Percentiles rank a stretch among this genome's conserved stretches.
Conservation (phyloP, 2,113 vertebrate species). For the Jaculus jaculus region DNA sequence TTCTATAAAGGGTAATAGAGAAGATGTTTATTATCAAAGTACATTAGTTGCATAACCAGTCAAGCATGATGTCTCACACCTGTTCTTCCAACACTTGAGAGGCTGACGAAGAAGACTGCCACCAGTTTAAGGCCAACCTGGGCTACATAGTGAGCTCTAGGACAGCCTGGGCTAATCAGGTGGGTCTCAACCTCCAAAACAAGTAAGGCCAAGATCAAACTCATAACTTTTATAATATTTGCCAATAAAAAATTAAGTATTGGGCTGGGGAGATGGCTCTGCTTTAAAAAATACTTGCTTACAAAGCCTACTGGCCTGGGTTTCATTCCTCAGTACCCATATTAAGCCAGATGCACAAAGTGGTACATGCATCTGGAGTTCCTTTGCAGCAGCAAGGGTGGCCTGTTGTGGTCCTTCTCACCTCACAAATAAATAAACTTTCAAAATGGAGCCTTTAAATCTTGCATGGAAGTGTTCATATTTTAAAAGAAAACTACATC, state of each 20-base stretch:
- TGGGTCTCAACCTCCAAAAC: too few relatives aligned
- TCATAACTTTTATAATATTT: neutral
- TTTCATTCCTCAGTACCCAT: too few relatives aligned
- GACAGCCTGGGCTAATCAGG: neutral
- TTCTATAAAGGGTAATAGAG: neutral
- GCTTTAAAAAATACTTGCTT: too few relatives aligned
- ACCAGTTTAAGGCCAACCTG: neutral
- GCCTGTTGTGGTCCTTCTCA: too few relatives aligned
- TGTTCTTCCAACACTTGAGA: neutral
- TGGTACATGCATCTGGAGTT: too few relatives aligned
- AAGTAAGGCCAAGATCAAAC: neutral
- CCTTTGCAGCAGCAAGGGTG: too few relatives aligned
- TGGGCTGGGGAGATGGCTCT: too few relatives aligned
- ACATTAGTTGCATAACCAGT: neutral
- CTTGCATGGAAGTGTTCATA: neutral
- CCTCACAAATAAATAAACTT: too few relatives aligned
- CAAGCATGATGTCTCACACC: neutral
- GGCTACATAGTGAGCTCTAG: neutral
- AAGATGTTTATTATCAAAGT: neutral
- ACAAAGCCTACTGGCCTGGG: too few relatives aligned
- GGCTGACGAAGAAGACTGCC: neutral
- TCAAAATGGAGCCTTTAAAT: neutral
- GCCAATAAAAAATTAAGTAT: neutral
- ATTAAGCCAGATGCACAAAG: too few relatives aligned
- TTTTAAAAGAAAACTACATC: slow-evolving; percentile 30